phyloP scores from a whole-genome alignment of 2,888 invertebrate species.

The Lepas anatifera region DNA sequence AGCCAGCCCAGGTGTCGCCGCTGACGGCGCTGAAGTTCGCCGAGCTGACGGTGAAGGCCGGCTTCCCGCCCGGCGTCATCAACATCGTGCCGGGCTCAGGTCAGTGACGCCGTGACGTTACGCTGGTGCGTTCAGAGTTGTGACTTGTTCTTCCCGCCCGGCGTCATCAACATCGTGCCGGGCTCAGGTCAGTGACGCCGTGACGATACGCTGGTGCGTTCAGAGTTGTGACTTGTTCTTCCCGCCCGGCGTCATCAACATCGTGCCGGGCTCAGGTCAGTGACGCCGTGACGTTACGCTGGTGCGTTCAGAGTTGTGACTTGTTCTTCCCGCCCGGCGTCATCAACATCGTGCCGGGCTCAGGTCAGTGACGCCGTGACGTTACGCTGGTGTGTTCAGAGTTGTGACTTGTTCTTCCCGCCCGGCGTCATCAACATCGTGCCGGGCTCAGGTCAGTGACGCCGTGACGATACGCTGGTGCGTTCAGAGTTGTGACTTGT shows the following conservation, averaged over 20 bases:
- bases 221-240: too few species aligned
- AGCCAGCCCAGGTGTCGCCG: slow-evolving; percentile 79
- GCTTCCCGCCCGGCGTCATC: slow-evolving; percentile 87
- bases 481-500: too few species aligned
- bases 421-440: neutral
- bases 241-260: slow-evolving; percentile 88
- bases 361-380: slow-evolving; percentile 38
- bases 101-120: slow-evolving; percentile 27
- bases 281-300: neutral
- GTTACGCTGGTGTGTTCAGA: neutral
- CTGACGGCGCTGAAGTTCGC: slow-evolving; percentile 91
- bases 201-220: neutral
- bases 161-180: slow-evolving; percentile 85
- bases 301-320: too few species aligned
- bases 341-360: slow-evolving; percentile 81
- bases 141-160: slow-evolving; percentile 81
- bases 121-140: too few species aligned
- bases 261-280: slow-evolving; percentile 66
- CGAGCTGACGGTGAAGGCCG: slow-evolving; percentile 76
- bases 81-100: slow-evolving; percentile 80
- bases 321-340: slow-evolving; percentile 88
- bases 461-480: neutral
- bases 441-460: neutral
- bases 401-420: too few species aligned
- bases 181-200: slow-evolving; percentile 49